Evolutionary conservation across 1,140 invertebrate genomes (phyloP), one percentile per base, ranked within the genome.

Genomic region (Drosophila burlai): DNA sequence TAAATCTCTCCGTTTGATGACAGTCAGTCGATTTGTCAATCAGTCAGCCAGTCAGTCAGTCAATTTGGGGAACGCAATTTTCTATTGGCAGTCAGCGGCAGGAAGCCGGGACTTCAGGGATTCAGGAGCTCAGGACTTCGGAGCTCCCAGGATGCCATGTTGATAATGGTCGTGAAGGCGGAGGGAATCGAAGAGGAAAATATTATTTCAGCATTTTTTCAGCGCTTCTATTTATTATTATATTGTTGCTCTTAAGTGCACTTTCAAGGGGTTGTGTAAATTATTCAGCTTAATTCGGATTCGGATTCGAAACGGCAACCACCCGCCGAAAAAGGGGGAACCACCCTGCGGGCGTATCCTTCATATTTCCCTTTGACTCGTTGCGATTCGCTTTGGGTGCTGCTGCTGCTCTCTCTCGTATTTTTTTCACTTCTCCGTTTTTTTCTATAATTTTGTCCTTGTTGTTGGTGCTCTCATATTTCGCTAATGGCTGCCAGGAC

Each of bases 401-500:
- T 65, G 49, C 78, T 65, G 49, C 42, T 43, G 8, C 42, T 26
- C 46, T 49, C 47, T 45, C 31, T 59, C 43, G 38, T 31, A 40
- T 65, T 52, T 61, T 54, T 54, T 54, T 54, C 18, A 18, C 11
- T 54, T 21, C 34, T 55, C 31, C 13, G 26, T 47, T 60, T 54
- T 49, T 24, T 64, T 45, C 60, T 45, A 46, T 74, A 57, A 57
- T 40, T 57, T 57, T 40, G 54, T 57, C 36, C 36, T 57, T 57
- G 54, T 57, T 57, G 54, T 57, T 57, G 54, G 62, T 58, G 81
- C 80, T 85, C 80, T 85, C 84, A 91, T 89, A 91, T 91, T 91
- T 91, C 83, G 81, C 89, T 91, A 91, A 91, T 91, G 89, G 87
- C 89, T 89, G 84, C 85, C 74, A 85, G 83, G 46, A 82, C 76